These are phyloP conservation scores for Cylas formicarius DNA, from an alignment of 1,140 invertebrate species.

Conservation along the genomic window DNA sequence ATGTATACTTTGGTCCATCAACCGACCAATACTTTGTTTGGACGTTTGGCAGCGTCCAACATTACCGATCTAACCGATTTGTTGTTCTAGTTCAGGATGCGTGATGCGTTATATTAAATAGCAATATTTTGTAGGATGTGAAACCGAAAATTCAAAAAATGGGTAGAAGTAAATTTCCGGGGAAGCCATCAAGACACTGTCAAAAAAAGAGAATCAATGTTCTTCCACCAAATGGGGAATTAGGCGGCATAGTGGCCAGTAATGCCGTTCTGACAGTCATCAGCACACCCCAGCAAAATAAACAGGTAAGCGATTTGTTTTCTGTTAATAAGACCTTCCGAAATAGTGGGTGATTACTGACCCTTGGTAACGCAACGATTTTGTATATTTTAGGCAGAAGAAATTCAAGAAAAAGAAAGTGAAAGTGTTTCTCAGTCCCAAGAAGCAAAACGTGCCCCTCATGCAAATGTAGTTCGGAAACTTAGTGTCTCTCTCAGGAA, in stretches of 20 bases:
- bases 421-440: constrained; percentile 26
- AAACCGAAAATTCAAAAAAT: constrained; percentile 40
- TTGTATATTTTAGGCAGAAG: constrained; percentile 25
- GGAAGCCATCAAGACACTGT: constrained; percentile 75
- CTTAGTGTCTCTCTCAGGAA: constrained; percentile 28
- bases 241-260: constrained; percentile 41
- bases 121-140: constrained; percentile 13
- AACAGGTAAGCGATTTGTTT: constrained; percentile 40
- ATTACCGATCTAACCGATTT: constrained; percentile 16
- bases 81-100: constrained; percentile 22
- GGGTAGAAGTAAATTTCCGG: constrained; percentile 69
- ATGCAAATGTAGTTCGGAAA: constrained; percentile 26
- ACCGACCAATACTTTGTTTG: too few species aligned
- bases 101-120: constrained; percentile 19
- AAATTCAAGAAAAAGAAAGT: constrained; percentile 23
- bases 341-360: too few species aligned
- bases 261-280: constrained; percentile 41
- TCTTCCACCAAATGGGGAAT: constrained; percentile 51
- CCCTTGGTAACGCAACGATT: constrained; percentile 1
- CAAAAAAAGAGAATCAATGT: constrained; percentile 75
- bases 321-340: too few species aligned
- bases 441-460: constrained; percentile 24
- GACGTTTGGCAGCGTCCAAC: neutral
- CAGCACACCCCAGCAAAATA: constrained; percentile 46
- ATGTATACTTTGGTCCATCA: too few species aligned